A percentile compares a stretch with the other conserved stretches of the same genome.
Conservation (phyloP, 1,140 invertebrate species). For the Drosophila kurseongensis region DNA sequence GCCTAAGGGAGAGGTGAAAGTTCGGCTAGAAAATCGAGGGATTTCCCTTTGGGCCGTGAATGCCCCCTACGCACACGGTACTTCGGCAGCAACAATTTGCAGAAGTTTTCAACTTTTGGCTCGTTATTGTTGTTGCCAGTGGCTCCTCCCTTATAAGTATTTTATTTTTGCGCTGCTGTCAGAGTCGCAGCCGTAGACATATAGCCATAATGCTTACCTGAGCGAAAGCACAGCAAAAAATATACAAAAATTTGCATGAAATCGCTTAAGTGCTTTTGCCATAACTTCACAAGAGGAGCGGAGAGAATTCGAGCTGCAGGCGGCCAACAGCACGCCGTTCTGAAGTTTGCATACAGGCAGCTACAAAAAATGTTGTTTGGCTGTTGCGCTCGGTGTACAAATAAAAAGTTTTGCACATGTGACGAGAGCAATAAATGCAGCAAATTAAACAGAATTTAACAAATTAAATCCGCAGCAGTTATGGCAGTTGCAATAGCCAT, state of each 20-base stretch:
- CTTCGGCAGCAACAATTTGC: constrained; percentile 32
- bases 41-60: constrained; percentile 5
- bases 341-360: constrained; percentile 31
- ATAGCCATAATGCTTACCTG: constrained; percentile 80
- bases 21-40: neutral
- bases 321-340: constrained; percentile 22
- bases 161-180: constrained; percentile 33
- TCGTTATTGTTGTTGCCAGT: constrained; percentile 37
- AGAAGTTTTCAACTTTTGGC: constrained; percentile 49
- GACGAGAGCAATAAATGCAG: constrained; percentile 63
- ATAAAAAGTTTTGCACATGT: constrained; percentile 51
- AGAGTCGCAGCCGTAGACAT: constrained; percentile 58
- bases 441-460: constrained; percentile 71
- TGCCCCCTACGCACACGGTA: constrained; percentile 27
- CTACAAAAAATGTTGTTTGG: constrained; percentile 34
- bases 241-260: constrained; percentile 71
- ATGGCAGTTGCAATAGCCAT: constrained; percentile 19
- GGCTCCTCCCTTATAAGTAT: constrained; percentile 24
- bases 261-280: constrained; percentile 77
- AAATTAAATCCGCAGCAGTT: constrained; percentile 57
- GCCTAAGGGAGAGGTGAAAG: neutral
- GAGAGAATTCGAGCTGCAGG: constrained; percentile 9
- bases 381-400: constrained; percentile 26
- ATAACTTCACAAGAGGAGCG: constrained; percentile 55
- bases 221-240: constrained; percentile 59